Evolutionary conservation across 2,888 invertebrate genomes (phyloP), one percentile per base, ranked within the genome.

Genomic region (Drosophila picticornis): DNA sequence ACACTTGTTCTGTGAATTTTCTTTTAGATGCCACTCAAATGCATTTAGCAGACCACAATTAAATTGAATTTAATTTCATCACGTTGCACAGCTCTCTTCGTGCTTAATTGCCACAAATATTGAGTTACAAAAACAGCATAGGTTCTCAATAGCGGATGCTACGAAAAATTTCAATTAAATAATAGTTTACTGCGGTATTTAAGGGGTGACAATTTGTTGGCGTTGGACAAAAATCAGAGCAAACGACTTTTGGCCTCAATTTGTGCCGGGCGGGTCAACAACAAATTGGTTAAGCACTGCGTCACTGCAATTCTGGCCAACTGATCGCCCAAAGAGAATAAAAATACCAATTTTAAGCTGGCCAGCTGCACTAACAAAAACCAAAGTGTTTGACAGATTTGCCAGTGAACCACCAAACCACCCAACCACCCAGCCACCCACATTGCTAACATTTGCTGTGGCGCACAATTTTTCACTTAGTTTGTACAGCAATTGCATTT

Each of bases 391-490:
- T 51, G 19, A 27, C 27, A 29, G 63, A 52, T 36, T n/a, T 36
- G 57, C 13, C 22, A 38, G n/a, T 9, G n/a, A 65, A 32, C 51
- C 43, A 50, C 32, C 22, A 27, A 16, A 16, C 40, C 76, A 51
- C 36, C 32, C 76, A 53, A 9, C 57, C 60, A 34, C 62, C 27
- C 43, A 27, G 46, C 25, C 58, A 25, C 27, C 60, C 61, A 63
- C 80, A 77, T 72, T 80, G 81, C 75, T 72, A 80, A 75, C 75
- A 75, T 81, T 80, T 68, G 63, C 81, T 63, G 79, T 67, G 60
- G 62, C 77, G 58, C 73, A 80, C 79, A 80, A 79, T 79, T 79
- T 79, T 79, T 79, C 79, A 79, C 79, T 79, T 79, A 79, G 81
- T 56, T 67, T 73, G 57, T 68, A 73, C 73, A 63, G 72, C 65